A percentile compares a stretch with the other conserved stretches of the same genome.
Conservation (phyloP, 2,113 vertebrate genomes). For the Passerina amoena region DNA sequence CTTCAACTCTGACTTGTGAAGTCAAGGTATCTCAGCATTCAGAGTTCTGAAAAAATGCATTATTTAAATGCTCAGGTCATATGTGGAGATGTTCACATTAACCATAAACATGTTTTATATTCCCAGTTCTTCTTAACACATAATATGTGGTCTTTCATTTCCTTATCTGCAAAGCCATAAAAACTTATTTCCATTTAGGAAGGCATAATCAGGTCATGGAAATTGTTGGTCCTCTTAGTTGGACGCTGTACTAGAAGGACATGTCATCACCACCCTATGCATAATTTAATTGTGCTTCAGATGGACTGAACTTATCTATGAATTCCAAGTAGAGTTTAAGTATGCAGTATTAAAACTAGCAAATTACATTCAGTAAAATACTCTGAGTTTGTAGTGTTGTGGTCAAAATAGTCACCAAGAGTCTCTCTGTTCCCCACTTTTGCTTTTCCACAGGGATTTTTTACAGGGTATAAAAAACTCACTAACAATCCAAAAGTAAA, state of each 20-base stretch:
- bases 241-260: neutral
- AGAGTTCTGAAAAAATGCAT: neutral
- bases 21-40: neutral
- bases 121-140: neutral
- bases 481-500: neutral
- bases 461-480: conserved; percentile 69
- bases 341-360: neutral
- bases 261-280: neutral
- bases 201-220: neutral
- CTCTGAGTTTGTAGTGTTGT: conserved; percentile 50
- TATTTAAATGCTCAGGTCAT: neutral
- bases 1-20: neutral
- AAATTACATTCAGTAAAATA: neutral
- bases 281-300: neutral
- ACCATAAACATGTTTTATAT: neutral
- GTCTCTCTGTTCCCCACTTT: conserved; percentile 83
- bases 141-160: neutral
- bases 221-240: neutral
- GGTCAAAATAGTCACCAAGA: conserved; percentile 76
- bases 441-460: conserved; percentile 84
- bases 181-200: neutral
- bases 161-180: neutral
- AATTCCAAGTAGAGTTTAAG: neutral
- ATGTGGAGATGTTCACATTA: neutral
- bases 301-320: neutral